A percentile compares a stretch with the other conserved stretches of the same genome.
Conservation (phyloP, 2,113 vertebrate species). For the Pseudonaja textilis region DNA sequence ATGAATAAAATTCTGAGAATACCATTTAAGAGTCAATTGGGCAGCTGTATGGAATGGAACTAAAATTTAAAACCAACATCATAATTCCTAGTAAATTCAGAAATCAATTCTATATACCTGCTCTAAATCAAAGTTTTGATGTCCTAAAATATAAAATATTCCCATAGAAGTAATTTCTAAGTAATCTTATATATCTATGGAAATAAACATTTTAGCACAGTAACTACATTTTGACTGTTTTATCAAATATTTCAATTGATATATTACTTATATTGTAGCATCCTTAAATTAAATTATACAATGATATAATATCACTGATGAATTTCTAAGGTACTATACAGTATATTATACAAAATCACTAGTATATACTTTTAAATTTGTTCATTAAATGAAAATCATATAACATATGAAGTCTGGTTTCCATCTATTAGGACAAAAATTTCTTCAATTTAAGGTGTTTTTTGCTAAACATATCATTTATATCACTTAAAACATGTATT, state of each 20-base stretch:
- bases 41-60: background rate
- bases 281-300: background rate
- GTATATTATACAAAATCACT: background rate
- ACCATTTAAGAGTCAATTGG: background rate
- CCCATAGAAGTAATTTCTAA: background rate
- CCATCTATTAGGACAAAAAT: background rate
- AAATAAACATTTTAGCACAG: background rate
- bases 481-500: slow-evolving; percentile 25
- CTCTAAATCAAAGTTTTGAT: background rate
- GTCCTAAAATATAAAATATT: background rate
- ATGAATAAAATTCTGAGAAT: background rate
- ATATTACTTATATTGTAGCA: background rate
- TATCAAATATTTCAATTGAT: background rate
- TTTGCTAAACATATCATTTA: background rate
- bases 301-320: background rate
- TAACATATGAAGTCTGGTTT: background rate
- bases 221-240: background rate
- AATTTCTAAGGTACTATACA: background rate
- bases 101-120: background rate
- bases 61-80: background rate
- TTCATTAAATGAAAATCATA: background rate
- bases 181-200: background rate
- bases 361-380: background rate
- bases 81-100: background rate
- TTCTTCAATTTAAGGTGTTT: background rate